Evolutionary conservation across 2,888 invertebrate species (phyloP).

Genomic region (Andrena minutula): DNA sequence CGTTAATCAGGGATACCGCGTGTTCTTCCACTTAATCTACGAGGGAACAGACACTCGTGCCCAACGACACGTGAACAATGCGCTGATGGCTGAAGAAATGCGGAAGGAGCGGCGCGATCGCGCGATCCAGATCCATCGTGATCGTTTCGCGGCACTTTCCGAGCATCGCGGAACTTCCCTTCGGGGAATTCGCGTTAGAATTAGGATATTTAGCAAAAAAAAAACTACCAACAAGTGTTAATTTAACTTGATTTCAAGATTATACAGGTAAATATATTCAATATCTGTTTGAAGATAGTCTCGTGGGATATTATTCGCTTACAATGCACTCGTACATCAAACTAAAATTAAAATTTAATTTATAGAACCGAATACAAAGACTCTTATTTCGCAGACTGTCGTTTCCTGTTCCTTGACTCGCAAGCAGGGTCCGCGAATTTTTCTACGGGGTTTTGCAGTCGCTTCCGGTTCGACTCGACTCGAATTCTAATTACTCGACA

Average conservation of each 20-base stretch:
- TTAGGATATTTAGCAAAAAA: background rate
- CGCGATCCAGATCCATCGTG: constrained; percentile 1
- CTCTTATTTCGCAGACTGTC: background rate
- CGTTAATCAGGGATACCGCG: constrained; percentile 19
- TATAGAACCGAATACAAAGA: too few relatives aligned
- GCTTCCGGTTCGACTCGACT: constrained; percentile 35
- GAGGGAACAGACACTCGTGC: constrained; percentile 24
- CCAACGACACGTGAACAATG: constrained; percentile 42
- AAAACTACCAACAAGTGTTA: background rate
- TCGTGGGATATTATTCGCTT: too few relatives aligned
- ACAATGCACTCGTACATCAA: too few relatives aligned
- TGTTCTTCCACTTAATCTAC: constrained; percentile 28
- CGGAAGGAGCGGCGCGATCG: constrained; percentile 29
- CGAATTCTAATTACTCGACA: constrained; percentile 41
- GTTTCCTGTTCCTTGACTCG: constrained; percentile 9
- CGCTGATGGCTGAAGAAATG: constrained; percentile 26
- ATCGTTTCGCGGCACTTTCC: constrained; percentile 1
- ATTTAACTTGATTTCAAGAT: too few relatives aligned
- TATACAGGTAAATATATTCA: too few relatives aligned
- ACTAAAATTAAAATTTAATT: too few relatives aligned
- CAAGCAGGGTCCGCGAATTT: constrained; percentile 1
- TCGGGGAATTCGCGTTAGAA: background rate
- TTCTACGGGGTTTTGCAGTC: constrained; percentile 31
- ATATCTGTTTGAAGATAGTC: too few relatives aligned
- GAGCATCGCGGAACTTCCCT: constrained; percentile 23